These are phyloP conservation scores for Proterorhinus semilunaris DNA, from an alignment of 2,113 vertebrate genomes.

Conservation along the genomic window DNA sequence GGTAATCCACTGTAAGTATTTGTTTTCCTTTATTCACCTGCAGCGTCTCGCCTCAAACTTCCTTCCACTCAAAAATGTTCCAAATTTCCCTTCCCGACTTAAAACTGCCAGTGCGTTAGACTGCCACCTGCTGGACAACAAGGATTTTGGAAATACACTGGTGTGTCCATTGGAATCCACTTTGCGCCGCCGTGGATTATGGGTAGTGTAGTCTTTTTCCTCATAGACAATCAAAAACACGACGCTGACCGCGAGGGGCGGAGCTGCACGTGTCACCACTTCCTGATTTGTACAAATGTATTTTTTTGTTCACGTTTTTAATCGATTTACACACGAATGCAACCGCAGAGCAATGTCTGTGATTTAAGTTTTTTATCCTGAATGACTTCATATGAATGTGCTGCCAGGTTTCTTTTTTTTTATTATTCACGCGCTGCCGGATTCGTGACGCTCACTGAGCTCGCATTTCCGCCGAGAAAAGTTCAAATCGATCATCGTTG, in stretches of 20 bases:
- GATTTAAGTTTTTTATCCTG: background rate
- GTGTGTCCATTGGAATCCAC: background rate
- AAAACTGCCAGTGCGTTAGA: slow-evolving; percentile 28
- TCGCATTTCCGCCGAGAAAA: background rate
- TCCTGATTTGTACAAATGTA: background rate
- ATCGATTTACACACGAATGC: slow-evolving; percentile 9
- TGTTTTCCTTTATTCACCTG: too few relatives aligned
- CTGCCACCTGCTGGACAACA: slow-evolving; percentile 22
- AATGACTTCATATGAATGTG: slow-evolving; percentile 4
- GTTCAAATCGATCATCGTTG: slow-evolving; percentile 35
- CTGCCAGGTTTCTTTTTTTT: slow-evolving; percentile 18
- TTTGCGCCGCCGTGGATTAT: slow-evolving; percentile 1
- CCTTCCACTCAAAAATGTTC: background rate
- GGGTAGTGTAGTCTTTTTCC: slow-evolving; percentile 24
- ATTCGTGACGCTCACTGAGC: background rate
- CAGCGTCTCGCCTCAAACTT: background rate
- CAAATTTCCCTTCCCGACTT: slow-evolving; percentile 13
- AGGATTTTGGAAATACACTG: background rate
- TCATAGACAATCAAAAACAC: slow-evolving; percentile 66
- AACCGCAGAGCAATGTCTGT: slow-evolving; percentile 4
- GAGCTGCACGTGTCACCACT: background rate
- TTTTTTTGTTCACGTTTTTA: background rate
- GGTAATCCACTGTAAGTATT: too few relatives aligned
- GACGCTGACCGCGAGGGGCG: background rate
- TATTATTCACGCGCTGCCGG: background rate